A percentile compares a stretch with the other conserved stretches of the same genome.
Evolutionary conservation across 2,888 invertebrate species (phyloP).

Genomic region (Kuschelorhynchus macadamiae): DNA sequence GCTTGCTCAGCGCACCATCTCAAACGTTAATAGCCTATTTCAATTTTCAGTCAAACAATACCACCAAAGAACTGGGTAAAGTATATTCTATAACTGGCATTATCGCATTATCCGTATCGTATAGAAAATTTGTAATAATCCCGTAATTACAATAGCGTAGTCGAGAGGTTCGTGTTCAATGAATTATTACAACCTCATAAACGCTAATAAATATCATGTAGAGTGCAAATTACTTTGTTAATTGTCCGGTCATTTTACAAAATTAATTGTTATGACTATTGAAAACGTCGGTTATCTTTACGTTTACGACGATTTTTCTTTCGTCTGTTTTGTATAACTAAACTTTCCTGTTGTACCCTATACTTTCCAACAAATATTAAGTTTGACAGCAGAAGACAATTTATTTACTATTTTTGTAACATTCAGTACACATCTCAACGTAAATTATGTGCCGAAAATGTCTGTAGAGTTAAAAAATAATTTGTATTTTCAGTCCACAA

Average conservation of each 20-base stretch:
- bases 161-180: conserved; percentile 15
- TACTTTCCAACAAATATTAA: too few relatives aligned
- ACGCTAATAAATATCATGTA: conserved; percentile 32
- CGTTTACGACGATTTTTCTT: too few relatives aligned
- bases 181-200: conserved; percentile 30
- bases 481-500: too few relatives aligned
- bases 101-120: conserved; percentile 40
- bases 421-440: too few relatives aligned
- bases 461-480: too few relatives aligned
- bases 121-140: conserved; percentile 38
- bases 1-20: background rate
- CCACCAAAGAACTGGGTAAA: conserved; percentile 24
- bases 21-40: conserved; percentile 26
- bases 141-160: conserved; percentile 28
- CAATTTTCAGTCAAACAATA: conserved; percentile 42
- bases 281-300: too few relatives aligned
- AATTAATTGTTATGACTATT: background rate
- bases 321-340: too few relatives aligned
- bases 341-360: too few relatives aligned
- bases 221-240: conserved; percentile 26
- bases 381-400: too few relatives aligned
- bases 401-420: too few relatives aligned
- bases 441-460: too few relatives aligned
- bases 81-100: conserved; percentile 22
- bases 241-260: conserved; percentile 21